Base-by-base conservation (phyloP, 1,140 invertebrate species). In the Drosophila erecta region DNA sequence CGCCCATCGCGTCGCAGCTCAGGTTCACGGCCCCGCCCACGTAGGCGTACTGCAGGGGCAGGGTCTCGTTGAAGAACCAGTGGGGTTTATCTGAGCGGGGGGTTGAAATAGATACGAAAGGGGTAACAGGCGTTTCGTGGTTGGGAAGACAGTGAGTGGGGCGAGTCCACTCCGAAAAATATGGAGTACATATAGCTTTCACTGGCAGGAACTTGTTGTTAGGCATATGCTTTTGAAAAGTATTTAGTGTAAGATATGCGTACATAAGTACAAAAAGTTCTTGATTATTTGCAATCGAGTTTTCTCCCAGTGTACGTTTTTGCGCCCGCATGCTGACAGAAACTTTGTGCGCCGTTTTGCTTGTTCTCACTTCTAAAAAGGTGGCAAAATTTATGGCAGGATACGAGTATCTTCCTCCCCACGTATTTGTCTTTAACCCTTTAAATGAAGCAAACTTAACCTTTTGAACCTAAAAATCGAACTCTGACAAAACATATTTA, bases 1-100 rank as follows among this genome's bases (percentile, higher is more conserved):
- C 93, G 0, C 94, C 94, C 57, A 93, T 90, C 0, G 94, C 94
- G 57, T 93, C 93, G 65, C 94, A 95, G 15, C 93, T 94, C 20
- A 95, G 89, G 87, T 95, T 95, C 3, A 93, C 93, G 5, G 79
- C 76, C 27, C 94, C 94, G 14, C 92, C 92, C 33, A 94, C 75
- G 71, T 93, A 94, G 33, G 93, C 92, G 56, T 91, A 93, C 50
- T 92, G 90, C 15, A 90, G 22, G 22, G 90, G 79, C 33, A 87
- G 73, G 14, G 89, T 92, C 49, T 91, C 87, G 55, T 92, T 90
- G 67, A 79, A 78, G 58, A 78, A 80, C 90, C 90, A 92, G 35
- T 91, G 71, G 0, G 90, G 90, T 22, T 86, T 79, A 74, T 92
- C 90, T 92, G 62, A 22, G 69, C 24, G 38, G n/a, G 15, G n/a